Conservation (phyloP, 2,888 invertebrate genomes). For the Metopia argyrocephala region DNA sequence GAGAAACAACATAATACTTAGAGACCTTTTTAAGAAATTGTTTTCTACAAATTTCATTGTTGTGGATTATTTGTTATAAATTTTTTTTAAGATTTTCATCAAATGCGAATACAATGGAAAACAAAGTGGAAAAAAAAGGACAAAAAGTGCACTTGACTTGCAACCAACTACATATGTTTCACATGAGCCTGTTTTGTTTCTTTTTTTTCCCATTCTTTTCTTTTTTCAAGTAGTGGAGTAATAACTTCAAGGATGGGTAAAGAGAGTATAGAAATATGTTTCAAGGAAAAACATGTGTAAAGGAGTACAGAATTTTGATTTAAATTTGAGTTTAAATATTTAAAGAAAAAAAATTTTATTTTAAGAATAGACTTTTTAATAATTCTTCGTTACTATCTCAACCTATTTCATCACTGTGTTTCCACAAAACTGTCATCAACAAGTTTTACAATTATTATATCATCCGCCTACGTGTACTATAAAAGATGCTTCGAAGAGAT, state of each 20-base stretch:
- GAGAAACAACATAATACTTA: slow-evolving; percentile 4
- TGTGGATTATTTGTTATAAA: slow-evolving; percentile 21
- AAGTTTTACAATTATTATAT: too few species aligned
- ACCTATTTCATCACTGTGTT: too few species aligned
- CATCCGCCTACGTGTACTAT: too few species aligned
- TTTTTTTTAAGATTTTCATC: slow-evolving; percentile 38
- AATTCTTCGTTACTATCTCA: too few species aligned
- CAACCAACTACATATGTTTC: slow-evolving; percentile 23
- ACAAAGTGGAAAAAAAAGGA: slow-evolving; percentile 11
- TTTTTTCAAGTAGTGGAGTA: slow-evolving; percentile 23
- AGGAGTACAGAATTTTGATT: too few species aligned
- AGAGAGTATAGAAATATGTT: too few species aligned
- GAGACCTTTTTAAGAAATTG: background rate
- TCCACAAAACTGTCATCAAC: too few species aligned
- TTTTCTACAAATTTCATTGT: background rate
- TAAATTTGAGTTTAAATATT: too few species aligned
- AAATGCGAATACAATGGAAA: slow-evolving; percentile 17
- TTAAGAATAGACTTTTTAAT: too few species aligned
- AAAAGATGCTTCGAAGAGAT: too few species aligned
- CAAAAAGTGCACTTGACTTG: slow-evolving; percentile 55
- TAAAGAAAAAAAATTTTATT: too few species aligned
- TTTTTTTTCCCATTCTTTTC: slow-evolving; percentile 20
- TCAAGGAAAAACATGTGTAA: too few species aligned
- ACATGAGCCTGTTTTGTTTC: background rate
- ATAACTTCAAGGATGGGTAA: background rate